Conservation (phyloP, 92 coral and sea anemone genomes). For the Micromussa lordhowensis region DNA sequence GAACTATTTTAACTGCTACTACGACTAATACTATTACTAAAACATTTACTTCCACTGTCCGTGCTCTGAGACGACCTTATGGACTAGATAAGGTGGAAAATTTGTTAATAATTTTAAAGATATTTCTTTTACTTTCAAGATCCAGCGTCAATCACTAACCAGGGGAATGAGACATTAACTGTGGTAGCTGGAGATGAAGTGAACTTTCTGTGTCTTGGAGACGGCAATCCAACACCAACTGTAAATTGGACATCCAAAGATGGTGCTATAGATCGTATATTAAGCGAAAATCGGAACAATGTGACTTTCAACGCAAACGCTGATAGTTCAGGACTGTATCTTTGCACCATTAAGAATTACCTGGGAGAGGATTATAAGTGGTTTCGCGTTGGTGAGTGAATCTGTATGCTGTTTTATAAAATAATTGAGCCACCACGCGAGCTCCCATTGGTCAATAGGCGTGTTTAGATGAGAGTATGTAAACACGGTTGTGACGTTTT, state of each 20-base stretch:
- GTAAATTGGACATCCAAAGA: not conserved
- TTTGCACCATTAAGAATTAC: not conserved
- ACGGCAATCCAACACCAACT: not conserved
- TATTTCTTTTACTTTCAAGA: not conserved
- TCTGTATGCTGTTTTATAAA: not conserved
- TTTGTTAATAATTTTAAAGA: too few relatives aligned
- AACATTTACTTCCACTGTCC: too few relatives aligned
- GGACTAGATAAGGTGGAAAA: too few relatives aligned
- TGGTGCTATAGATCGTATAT: not conserved
- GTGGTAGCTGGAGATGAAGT: not conserved
- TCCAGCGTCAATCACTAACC: not conserved
- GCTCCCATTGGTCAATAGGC: too few relatives aligned
- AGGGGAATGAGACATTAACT: not conserved
- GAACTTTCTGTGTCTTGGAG: not conserved
- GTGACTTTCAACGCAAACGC: not conserved
- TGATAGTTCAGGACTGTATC: not conserved
- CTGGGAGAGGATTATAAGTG: not conserved
- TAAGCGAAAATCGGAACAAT: not conserved
- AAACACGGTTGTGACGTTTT: too few relatives aligned
- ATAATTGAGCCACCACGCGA: too few relatives aligned
- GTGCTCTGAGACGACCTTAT: too few relatives aligned
- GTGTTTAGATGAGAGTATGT: too few relatives aligned
- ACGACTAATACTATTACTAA: too few relatives aligned
- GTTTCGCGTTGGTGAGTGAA: not conserved
- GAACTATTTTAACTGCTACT: too few relatives aligned